phyloP scores from a whole-genome alignment of 2,113 vertebrate genomes.

The Ibidorhyncha struthersii region DNA sequence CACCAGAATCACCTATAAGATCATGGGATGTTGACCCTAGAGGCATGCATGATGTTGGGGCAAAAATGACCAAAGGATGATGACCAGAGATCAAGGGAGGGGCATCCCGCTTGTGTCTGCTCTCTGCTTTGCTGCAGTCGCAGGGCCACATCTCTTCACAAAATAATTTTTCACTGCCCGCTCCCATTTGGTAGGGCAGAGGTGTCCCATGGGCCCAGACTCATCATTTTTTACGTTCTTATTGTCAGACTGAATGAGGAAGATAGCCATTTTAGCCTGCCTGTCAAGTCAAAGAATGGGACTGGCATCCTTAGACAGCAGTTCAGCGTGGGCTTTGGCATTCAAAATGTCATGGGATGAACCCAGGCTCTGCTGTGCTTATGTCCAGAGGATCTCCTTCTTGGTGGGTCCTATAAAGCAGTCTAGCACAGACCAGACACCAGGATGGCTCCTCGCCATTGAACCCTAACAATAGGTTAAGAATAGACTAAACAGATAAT shows the following conservation, averaged over 20 bases:
- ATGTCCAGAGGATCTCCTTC: background rate
- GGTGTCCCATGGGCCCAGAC: too few species aligned
- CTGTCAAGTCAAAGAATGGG: background rate
- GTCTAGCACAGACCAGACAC: background rate
- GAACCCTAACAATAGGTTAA: slow-evolving; percentile 17
- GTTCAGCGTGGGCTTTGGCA: background rate
- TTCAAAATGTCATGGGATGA: background rate
- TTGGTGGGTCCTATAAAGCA: background rate
- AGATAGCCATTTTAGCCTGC: background rate
- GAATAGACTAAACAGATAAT: slow-evolving; percentile 65
- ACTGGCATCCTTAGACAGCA: background rate
- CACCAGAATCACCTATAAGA: background rate
- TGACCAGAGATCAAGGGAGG: background rate
- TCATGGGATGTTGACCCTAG: background rate
- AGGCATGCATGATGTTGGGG: accelerated
- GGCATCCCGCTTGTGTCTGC: background rate
- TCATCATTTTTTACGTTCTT: background rate
- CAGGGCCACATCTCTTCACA: background rate
- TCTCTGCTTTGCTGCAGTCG: background rate
- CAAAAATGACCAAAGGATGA: background rate
- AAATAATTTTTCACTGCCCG: background rate
- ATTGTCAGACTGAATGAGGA: background rate
- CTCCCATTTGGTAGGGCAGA: background rate
- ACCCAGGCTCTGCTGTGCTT: background rate
- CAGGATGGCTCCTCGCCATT: background rate